Percentiles rank a stretch among this genome's conserved stretches.
phyloP scores from a whole-genome alignment of 2,888 invertebrate genomes.

The Xylocampa areola region DNA sequence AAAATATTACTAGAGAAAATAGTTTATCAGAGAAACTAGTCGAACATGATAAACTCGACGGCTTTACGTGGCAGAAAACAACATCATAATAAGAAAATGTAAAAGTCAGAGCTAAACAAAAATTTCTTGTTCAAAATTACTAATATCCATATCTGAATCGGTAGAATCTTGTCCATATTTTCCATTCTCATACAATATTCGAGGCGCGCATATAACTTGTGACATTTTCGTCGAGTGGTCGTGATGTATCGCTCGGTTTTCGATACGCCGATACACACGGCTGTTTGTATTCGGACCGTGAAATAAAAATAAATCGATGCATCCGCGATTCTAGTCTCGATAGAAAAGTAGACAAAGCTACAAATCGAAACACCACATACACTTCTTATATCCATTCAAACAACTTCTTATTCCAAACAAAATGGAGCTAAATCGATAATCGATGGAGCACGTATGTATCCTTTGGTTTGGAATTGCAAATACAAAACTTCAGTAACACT shows the following conservation, averaged over 20 bases:
- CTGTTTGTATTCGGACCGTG: slow-evolving; percentile 61
- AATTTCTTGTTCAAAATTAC: slow-evolving; percentile 12
- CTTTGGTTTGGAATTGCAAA: slow-evolving; percentile 4
- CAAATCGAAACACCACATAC: slow-evolving; percentile 7
- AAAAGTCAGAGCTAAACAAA: too few species aligned
- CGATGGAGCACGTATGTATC: slow-evolving; percentile 1
- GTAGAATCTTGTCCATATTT: slow-evolving; percentile 27
- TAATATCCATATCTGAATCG: slow-evolving; percentile 23
- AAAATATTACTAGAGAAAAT: too few species aligned
- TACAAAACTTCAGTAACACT: slow-evolving; percentile 14
- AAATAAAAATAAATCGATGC: slow-evolving; percentile 63
- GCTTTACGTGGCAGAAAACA: too few species aligned
- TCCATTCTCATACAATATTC: slow-evolving; percentile 56
- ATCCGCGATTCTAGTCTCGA: slow-evolving; percentile 26
- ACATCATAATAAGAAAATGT: too few species aligned
- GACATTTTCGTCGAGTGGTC: slow-evolving; percentile 54
- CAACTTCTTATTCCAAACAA: slow-evolving; percentile 1
- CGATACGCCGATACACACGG: slow-evolving; percentile 48
- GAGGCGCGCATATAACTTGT: slow-evolving; percentile 56
- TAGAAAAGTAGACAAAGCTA: slow-evolving; percentile 12
- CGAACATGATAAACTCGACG: too few species aligned
- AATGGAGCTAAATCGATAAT: slow-evolving; percentile 3
- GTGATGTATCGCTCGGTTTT: slow-evolving; percentile 46
- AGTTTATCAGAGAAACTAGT: too few species aligned
- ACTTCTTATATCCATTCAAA: slow-evolving; percentile 2